Evolutionary conservation across 2,113 vertebrate species (phyloP).

Genomic region (Columba janthina): DNA sequence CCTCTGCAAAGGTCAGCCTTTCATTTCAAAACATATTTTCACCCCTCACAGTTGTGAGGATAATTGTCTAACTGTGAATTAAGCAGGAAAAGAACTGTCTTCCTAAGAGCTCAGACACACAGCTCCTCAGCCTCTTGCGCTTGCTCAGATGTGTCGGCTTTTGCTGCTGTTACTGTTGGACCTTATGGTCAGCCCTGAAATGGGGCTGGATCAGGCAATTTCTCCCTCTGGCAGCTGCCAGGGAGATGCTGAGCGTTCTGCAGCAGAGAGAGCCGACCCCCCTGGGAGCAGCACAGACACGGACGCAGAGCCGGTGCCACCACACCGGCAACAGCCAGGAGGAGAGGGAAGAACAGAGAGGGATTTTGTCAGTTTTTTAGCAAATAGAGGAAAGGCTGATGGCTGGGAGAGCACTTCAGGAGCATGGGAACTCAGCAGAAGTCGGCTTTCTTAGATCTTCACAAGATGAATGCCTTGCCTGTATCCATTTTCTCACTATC

Average conservation of each 20-base stretch:
- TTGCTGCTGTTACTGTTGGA: background rate
- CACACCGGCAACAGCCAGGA: background rate
- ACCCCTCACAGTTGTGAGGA: background rate
- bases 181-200: background rate
- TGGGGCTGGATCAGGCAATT: background rate
- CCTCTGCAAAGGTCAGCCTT: constrained; percentile 1
- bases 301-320: background rate
- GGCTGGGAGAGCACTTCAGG: background rate
- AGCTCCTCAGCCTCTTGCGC: background rate
- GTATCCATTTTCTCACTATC: background rate
- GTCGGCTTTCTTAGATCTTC: background rate
- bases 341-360: background rate
- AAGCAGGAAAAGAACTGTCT: background rate
- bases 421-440: background rate
- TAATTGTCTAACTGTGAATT: background rate
- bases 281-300: background rate
- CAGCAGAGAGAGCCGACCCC: background rate
- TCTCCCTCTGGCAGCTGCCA: background rate
- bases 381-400: background rate
- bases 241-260: background rate
- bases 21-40: background rate
- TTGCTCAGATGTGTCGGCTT: background rate
- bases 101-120: background rate
- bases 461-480: background rate
- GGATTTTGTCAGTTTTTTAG: background rate